Conservation (phyloP, 2,797 vertebrate genomes). For the Molossus alvarezi region DNA sequence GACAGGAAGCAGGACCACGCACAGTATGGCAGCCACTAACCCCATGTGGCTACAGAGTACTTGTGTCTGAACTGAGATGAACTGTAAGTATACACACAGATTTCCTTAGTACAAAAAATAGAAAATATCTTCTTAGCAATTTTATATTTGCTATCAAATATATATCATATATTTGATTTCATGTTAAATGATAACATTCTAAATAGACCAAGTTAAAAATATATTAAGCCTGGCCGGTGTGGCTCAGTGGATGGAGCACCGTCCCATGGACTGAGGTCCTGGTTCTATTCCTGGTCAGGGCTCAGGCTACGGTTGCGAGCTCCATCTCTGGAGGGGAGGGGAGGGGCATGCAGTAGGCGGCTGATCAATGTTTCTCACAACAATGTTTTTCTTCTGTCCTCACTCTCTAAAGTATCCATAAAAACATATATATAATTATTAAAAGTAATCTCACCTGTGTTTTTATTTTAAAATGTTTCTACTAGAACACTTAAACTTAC, state of each 20-base stretch:
- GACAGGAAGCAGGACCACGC: background rate
- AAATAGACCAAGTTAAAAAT: background rate
- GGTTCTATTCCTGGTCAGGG: no score
- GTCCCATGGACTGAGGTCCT: no score
- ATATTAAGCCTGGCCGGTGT: background rate
- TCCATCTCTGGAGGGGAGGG: no score
- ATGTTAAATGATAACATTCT: background rate
- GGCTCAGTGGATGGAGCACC: no score
- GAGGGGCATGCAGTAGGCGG: no score
- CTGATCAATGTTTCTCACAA: no score
- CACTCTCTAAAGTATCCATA: no score
- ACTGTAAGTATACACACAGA: accelerated
- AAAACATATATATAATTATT: no score
- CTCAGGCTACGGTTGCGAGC: no score
- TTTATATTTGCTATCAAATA: no score
- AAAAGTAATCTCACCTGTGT: background rate
- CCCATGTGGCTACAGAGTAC: background rate
- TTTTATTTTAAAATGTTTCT: background rate
- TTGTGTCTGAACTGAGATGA: accelerated
- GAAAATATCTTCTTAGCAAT: background rate
- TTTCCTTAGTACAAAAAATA: background rate
- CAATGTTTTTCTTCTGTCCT: no score
- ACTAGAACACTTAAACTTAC: background rate
- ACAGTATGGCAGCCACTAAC: background rate
- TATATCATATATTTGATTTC: no score